Percentiles rank a stretch among this genome's conserved stretches.
Evolutionary conservation across 2,797 vertebrate species (phyloP).

Genomic region (Sebastes nivosus): DNA sequence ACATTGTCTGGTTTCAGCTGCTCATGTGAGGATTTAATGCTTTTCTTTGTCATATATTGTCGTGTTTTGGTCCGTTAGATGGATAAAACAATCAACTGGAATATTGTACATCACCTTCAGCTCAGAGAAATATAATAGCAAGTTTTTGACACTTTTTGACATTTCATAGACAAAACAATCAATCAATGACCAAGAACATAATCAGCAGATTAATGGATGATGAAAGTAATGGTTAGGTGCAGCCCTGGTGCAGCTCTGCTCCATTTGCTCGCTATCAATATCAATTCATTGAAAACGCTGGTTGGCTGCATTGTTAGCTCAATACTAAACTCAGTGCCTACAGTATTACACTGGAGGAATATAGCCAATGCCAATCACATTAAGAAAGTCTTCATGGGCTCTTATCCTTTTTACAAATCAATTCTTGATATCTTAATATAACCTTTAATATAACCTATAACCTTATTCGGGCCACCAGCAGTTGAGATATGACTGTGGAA

Average conservation of each 20-base stretch:
- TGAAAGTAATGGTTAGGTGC: neutral
- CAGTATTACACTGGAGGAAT: neutral
- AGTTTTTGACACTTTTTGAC: neutral
- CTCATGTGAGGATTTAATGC: neutral
- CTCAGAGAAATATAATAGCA: neutral
- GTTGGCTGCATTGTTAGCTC: neutral
- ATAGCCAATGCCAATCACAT: too few species aligned
- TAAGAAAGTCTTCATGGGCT: neutral
- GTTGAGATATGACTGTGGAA: neutral
- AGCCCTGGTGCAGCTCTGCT: too few species aligned
- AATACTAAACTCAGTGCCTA: neutral
- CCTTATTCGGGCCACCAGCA: neutral
- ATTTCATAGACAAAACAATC: neutral
- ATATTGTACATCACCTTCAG: neutral
- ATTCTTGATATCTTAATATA: too few species aligned
- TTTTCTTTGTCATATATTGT: neutral
- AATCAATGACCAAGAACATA: neutral
- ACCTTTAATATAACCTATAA: too few species aligned
- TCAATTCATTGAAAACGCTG: neutral
- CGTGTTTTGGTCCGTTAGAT: neutral
- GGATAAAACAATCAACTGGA: neutral
- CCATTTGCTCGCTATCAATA: neutral
- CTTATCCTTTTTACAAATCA: neutral
- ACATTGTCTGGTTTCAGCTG: neutral
- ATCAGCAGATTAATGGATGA: neutral